Conservation (phyloP, 2,888 invertebrate species). For the Anaspis maculata region DNA sequence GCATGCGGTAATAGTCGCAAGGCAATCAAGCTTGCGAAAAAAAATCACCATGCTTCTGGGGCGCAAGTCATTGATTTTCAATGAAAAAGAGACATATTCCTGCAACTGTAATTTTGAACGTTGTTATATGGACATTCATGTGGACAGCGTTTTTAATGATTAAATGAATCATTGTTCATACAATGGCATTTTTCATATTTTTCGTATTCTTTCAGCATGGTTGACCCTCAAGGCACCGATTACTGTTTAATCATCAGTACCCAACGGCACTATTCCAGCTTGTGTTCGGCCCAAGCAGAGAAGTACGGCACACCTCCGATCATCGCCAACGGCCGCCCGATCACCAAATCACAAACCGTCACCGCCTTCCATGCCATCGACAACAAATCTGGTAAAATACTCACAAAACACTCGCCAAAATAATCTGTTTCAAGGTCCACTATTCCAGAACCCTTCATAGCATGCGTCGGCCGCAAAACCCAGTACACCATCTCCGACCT, state of each 20-base stretch:
- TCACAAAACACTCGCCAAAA: not conserved
- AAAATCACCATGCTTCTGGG: no score
- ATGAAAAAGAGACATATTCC: no score
- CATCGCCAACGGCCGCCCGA: slow-evolving; percentile 10
- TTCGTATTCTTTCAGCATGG: slow-evolving; percentile 41
- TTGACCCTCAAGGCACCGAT: slow-evolving; percentile 44
- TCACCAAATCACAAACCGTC: slow-evolving; percentile 16
- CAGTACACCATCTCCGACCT: slow-evolving; percentile 44
- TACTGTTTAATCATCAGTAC: slow-evolving; percentile 49
- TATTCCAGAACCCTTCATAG: slow-evolving; percentile 33
- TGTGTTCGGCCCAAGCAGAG: slow-evolving; percentile 44
- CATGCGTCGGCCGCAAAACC: slow-evolving; percentile 45
- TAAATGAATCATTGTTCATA: no score
- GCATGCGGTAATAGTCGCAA: no score
- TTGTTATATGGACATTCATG: no score
- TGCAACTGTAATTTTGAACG: no score
- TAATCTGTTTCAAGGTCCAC: no score
- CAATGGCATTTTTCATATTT: no score
- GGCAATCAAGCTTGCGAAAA: no score
- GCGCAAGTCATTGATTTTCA: no score
- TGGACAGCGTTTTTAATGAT: no score
- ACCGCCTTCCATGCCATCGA: slow-evolving; percentile 12
- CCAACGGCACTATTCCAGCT: slow-evolving; percentile 39
- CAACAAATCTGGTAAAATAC: slow-evolving; percentile 4
- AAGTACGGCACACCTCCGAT: slow-evolving; percentile 13